Percentiles rank a stretch among this genome's conserved stretches.
Conservation (phyloP, 2,797 vertebrate genomes). For the Lagocephalus sceleratus region DNA sequence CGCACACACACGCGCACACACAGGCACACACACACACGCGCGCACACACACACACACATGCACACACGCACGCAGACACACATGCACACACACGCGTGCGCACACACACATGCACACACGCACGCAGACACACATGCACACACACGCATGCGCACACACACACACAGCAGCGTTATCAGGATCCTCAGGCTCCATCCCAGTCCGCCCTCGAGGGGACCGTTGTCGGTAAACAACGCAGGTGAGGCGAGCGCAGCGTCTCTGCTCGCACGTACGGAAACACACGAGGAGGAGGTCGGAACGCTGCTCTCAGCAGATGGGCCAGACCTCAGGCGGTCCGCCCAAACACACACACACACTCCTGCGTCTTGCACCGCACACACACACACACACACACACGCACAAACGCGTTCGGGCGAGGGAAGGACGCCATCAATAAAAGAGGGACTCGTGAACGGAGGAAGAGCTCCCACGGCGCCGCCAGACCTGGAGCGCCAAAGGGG, state of each 20-base stretch:
- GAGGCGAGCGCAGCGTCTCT: constrained; percentile 16
- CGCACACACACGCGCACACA: constrained; percentile 3
- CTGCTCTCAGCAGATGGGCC: constrained; percentile 66
- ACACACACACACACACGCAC: constrained; percentile 2
- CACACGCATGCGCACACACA: not conserved
- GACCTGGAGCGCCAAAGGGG: no score
- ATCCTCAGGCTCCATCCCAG: no score
- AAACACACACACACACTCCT: constrained; percentile 45
- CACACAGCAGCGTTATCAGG: not conserved
- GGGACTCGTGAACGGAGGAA: not conserved
- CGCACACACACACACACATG: not conserved
- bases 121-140: constrained; percentile 8
- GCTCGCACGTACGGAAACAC: constrained; percentile 32
- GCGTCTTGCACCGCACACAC: constrained; percentile 24
- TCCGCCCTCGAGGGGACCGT: no score
- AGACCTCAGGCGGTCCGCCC: constrained; percentile 56
- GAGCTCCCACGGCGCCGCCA: no score
- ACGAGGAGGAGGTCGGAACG: constrained; percentile 45
- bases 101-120: not conserved
- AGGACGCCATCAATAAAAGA: no score
- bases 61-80: constrained; percentile 6
- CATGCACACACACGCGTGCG: constrained; percentile 5
- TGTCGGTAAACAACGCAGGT: no score
- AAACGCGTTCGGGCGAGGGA: no score
- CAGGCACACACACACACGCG: constrained; percentile 8